phyloP scores from a whole-genome alignment of 1,140 invertebrate species.

The Euura saliciscinereae region DNA sequence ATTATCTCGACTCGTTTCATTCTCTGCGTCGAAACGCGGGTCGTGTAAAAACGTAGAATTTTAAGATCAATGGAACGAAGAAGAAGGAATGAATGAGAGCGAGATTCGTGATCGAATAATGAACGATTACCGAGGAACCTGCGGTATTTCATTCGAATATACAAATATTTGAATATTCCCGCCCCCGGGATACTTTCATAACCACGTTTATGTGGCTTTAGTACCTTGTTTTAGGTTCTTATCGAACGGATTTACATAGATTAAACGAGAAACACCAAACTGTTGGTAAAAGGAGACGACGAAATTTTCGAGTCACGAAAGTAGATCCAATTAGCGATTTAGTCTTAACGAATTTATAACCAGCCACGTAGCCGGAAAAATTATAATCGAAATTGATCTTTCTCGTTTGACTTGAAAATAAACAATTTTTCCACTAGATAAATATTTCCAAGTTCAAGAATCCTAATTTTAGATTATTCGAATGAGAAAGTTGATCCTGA shows the following conservation, averaged over 20 bases:
- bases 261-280: background rate
- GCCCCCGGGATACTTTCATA: too few relatives aligned
- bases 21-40: background rate
- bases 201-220: background rate
- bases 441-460: too few relatives aligned
- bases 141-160: background rate
- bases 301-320: background rate
- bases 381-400: too few relatives aligned
- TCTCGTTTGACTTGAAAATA: too few relatives aligned
- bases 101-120: background rate
- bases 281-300: background rate
- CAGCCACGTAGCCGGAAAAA: too few relatives aligned
- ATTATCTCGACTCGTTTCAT: background rate
- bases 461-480: too few relatives aligned
- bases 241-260: background rate
- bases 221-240: background rate
- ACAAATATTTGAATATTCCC: too few relatives aligned
- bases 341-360: background rate
- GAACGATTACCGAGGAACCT: background rate
- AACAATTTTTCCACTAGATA: too few relatives aligned
- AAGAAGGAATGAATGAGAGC: background rate
- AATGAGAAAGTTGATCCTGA: too few relatives aligned
- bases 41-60: slow-evolving; percentile 1
- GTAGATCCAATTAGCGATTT: background rate
- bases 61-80: background rate